phyloP scores from a whole-genome alignment of 2,797 vertebrate genomes.

The Muscicapa comitata region DNA sequence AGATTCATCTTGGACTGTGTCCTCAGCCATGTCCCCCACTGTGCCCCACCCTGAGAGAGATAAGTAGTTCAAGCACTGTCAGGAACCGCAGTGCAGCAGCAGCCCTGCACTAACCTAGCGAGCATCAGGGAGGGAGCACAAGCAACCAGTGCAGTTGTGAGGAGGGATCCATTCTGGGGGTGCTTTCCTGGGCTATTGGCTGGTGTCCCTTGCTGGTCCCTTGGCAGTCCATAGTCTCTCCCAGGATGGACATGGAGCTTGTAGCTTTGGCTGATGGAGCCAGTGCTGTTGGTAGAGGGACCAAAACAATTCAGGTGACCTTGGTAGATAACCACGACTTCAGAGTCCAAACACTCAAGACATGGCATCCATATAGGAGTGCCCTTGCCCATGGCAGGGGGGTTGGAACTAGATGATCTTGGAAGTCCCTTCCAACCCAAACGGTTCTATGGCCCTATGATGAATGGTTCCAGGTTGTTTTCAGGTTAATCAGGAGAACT shows the following conservation, averaged over 20 bases:
- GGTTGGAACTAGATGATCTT: neutral
- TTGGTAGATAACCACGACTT: neutral
- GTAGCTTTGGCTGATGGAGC: neutral
- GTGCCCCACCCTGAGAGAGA: neutral
- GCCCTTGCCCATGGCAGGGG: neutral
- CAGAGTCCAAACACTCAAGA: neutral
- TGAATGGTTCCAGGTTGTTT: neutral
- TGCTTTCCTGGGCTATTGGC: neutral
- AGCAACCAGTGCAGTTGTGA: accelerated
- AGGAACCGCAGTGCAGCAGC: neutral
- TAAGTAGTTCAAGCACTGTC: neutral
- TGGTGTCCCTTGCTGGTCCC: neutral
- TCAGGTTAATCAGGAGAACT: neutral
- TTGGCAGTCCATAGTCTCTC: neutral
- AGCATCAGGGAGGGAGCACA: neutral
- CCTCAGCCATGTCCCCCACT: neutral
- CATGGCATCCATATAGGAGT: neutral
- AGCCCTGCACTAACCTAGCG: accelerated
- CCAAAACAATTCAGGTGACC: neutral
- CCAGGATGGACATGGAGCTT: neutral
- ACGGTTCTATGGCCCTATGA: neutral
- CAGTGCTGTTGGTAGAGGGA: neutral
- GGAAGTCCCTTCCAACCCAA: neutral
- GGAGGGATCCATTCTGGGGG: neutral
- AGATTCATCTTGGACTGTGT: neutral